Base-by-base conservation (phyloP, 2,113 vertebrate genomes). In the Paradisaea rubra region DNA sequence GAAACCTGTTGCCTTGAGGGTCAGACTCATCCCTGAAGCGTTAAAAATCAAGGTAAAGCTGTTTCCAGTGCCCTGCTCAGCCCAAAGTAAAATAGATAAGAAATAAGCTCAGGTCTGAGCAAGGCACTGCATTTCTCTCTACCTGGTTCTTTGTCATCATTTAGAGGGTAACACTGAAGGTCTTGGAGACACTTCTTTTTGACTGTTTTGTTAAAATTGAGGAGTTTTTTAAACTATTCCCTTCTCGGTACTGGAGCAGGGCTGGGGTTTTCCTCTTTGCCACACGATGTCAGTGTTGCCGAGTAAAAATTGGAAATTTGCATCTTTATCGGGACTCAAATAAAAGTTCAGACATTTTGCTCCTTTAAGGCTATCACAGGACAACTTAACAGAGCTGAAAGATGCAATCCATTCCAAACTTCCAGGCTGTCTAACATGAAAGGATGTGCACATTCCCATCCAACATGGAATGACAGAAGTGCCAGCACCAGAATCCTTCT, bases 261-360 rank as follows among this genome's bases (percentile, higher is more conserved):
- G 17, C 39, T 33, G 57, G 84, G 85, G 19, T 94, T 84, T 81
- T 56, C 31, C 4, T 9, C 14, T n/a, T 18, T 81, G 50, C 94
- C 96, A 96, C 92, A 86, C 84, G 97, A 88, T 94, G 96, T 94
- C 97, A 89, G 89, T 91, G 74, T 69, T 81, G 94, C 42, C 15
- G 56, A 57, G 79, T 5, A 39, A 25, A 68, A 77, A 81, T 10
- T 20, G 42, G 11, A 53, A 39, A 28, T 33, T 13, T 31, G 15
- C 24, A 0, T 44, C 85, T 83, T 94, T 91, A 81, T 96, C 77
- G 17, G 86, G 86, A 93, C 30, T 33, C 73, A 21, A n/a, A 78
- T 74, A 65, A 69, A 59, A 59, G 16, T 6, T 37, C 59, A 20
- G 41, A n/a, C 33, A 10, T 15, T 20, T 61, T 68, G n/a, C 47